Evolutionary conservation across 64 coral and sea anemone genomes (phyloP).

Genomic region (Pachyseris speciosa): DNA sequence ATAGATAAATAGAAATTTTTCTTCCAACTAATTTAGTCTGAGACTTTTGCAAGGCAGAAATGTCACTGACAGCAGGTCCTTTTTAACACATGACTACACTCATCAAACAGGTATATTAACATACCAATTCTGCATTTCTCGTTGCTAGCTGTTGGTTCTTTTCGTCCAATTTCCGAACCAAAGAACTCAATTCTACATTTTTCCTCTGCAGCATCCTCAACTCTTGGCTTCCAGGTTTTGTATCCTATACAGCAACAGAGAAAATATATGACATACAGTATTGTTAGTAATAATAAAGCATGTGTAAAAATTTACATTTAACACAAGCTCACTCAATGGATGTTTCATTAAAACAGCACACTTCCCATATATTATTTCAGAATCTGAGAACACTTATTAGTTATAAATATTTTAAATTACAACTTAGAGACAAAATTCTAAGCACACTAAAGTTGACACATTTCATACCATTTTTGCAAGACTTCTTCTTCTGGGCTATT

Average conservation of each 20-base stretch:
- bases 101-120: neutral
- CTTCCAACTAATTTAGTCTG: neutral
- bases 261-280: neutral
- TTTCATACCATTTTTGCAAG: conserved; percentile 2
- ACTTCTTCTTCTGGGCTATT: neutral
- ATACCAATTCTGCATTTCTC: conserved; percentile 90
- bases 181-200: conserved; percentile 88
- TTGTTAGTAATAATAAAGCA: neutral
- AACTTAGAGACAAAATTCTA: neutral
- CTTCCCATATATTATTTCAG: too few species aligned
- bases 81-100: conserved; percentile 41
- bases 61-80: conserved; percentile 13
- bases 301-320: neutral
- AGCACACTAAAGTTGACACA: neutral
- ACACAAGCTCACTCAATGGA: neutral
- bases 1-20: too few species aligned
- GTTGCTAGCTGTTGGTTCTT: conserved; percentile 92
- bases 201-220: conserved; percentile 75
- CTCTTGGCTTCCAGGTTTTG: conserved; percentile 43
- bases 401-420: too few species aligned
- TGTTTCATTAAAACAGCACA: neutral
- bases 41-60: neutral
- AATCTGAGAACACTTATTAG: too few species aligned
- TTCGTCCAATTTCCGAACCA: conserved; percentile 92
- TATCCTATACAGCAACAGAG: conserved; percentile 47